These are phyloP conservation scores for Callaeas wilsoni DNA, from an alignment of 2,113 vertebrate genomes.

Conservation along the genomic window DNA sequence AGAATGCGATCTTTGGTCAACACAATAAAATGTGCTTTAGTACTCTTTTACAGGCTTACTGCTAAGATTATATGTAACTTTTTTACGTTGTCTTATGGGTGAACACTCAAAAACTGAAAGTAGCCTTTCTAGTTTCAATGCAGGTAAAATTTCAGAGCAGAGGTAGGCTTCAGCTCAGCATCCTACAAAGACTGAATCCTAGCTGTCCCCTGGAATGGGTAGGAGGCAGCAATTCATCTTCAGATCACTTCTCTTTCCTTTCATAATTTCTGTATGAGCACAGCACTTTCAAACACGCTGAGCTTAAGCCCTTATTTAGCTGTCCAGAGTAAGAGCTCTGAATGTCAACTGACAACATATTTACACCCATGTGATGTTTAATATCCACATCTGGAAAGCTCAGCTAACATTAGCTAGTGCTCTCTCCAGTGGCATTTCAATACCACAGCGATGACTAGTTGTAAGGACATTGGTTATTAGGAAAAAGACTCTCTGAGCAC, in stretches of 20 bases:
- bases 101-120: background rate
- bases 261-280: background rate
- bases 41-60: background rate
- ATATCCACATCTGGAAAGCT: background rate
- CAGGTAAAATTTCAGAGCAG: background rate
- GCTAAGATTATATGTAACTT: background rate
- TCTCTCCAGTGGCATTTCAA: background rate
- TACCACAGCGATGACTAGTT: background rate
- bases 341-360: background rate
- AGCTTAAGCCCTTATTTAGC: background rate
- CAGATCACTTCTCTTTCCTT: background rate
- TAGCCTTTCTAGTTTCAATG: background rate
- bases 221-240: background rate
- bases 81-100: background rate
- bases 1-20: background rate
- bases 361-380: background rate
- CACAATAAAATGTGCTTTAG: background rate
- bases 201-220: background rate
- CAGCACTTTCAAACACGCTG: background rate
- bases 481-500: background rate
- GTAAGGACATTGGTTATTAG: background rate
- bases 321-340: background rate
- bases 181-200: background rate
- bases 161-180: background rate
- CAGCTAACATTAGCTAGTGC: background rate